A percentile compares a stretch with the other conserved stretches of the same genome.
Evolutionary conservation across 2,888 invertebrate genomes (phyloP).

Genomic region (Coelopa pilipes): DNA sequence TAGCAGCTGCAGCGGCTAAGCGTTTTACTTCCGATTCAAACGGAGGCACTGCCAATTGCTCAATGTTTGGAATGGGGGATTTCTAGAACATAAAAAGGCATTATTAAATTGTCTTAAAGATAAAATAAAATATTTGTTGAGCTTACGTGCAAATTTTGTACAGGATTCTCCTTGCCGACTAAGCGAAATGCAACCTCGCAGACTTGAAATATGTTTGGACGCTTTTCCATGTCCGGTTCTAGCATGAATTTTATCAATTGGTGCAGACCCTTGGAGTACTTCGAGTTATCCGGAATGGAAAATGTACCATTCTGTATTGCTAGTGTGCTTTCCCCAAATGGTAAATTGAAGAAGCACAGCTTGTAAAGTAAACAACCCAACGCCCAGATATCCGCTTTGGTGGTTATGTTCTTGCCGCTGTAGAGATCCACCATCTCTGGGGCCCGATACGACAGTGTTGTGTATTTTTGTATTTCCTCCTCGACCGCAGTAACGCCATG

Average conservation of each 20-base stretch:
- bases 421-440: conserved; percentile 96
- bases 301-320: conserved; percentile 92
- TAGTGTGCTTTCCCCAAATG: conserved; percentile 91
- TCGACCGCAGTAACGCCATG: conserved; percentile 79
- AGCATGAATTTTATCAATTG: conserved; percentile 85
- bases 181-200: conserved; percentile 79
- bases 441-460: conserved; percentile 88
- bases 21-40: conserved; percentile 78
- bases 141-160: conserved; percentile 82
- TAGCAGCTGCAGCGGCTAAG: conserved; percentile 55
- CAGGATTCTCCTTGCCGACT: conserved; percentile 78
- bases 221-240: conserved; percentile 81
- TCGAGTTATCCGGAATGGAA: conserved; percentile 83
- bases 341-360: conserved; percentile 87
- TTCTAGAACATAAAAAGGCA: conserved; percentile 69
- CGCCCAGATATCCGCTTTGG: conserved; percentile 92
- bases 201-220: conserved; percentile 91
- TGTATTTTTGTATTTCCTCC: conserved; percentile 88
- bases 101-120: neutral
- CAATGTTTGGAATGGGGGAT: conserved; percentile 73
- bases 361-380: conserved; percentile 89
- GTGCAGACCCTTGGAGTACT: conserved; percentile 77
- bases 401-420: conserved; percentile 82
- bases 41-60: conserved; percentile 74
- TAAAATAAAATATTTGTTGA: neutral